A percentile compares a stretch with the other conserved stretches of the same genome.
These are phyloP conservation scores for Neosilurus mollespiculum DNA, from an alignment of 2,797 vertebrate genomes.

Conservation along the genomic window DNA sequence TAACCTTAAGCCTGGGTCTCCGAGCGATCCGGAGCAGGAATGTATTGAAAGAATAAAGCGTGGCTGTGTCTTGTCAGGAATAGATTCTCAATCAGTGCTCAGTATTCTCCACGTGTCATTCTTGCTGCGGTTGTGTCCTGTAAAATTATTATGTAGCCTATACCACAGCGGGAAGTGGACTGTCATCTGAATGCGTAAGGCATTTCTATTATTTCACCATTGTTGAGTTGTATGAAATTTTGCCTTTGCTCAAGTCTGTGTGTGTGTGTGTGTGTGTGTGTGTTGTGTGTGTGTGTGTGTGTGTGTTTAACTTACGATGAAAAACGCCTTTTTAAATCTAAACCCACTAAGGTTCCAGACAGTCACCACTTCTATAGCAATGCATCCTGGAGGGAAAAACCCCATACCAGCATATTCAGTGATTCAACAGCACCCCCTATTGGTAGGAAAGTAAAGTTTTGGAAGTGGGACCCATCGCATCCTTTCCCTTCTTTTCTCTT, in stretches of 20 bases:
- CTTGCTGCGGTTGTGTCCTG: conserved; percentile 55
- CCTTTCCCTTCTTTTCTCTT: not conserved
- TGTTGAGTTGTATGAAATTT: conserved; percentile 57
- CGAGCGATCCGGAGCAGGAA: not conserved
- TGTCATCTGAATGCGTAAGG: conserved; percentile 57
- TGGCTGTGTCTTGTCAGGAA: conserved; percentile 27
- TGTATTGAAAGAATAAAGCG: conserved; percentile 27
- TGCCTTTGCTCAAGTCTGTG: conserved; percentile 56
- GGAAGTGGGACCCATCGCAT: not conserved
- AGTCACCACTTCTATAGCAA: conserved; percentile 43
- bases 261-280: conserved; percentile 8
- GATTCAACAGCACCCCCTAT: conserved; percentile 71
- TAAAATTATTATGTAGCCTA: conserved; percentile 56
- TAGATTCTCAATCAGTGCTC: conserved; percentile 26
- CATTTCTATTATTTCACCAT: conserved; percentile 63
- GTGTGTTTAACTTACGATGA: conserved; percentile 37
- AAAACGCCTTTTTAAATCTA: conserved; percentile 48
- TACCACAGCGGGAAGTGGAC: conserved; percentile 53
- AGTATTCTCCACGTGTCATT: conserved; percentile 40
- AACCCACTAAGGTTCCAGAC: conserved; percentile 50
- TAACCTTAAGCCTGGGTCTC: not conserved
- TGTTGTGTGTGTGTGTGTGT: conserved; percentile 1
- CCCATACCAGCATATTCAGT: not conserved
- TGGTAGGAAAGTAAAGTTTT: conserved; percentile 53
- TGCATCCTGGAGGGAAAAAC: conserved; percentile 11